A percentile compares a stretch with the other conserved stretches of the same genome.
Evolutionary conservation across 1,140 invertebrate genomes (phyloP).

Genomic region (Xylocopa sonorina): DNA sequence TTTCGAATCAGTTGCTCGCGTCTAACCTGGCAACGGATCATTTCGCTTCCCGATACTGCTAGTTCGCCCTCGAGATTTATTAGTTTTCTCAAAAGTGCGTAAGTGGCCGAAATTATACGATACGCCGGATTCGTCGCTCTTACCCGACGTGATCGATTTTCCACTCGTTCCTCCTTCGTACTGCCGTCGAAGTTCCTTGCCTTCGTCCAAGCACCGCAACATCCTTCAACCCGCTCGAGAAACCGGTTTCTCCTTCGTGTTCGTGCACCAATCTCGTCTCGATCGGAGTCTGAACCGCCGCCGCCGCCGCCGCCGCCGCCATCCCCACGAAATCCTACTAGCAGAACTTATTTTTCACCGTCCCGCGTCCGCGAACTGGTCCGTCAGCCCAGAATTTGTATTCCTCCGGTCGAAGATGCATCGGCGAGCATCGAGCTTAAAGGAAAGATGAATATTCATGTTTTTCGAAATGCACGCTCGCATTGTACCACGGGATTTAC

Average conservation of each 20-base stretch:
- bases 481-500: conserved; percentile 6
- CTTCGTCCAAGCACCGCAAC: conserved; percentile 47
- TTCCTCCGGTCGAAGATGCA: not conserved
- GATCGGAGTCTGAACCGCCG: conserved; percentile 13
- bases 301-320: conserved; percentile 22
- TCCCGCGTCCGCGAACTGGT: not conserved
- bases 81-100: not conserved
- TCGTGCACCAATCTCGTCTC: conserved; percentile 44
- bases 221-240: conserved; percentile 35
- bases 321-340: conserved; percentile 24
- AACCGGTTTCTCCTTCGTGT: conserved; percentile 58
- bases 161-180: conserved; percentile 32
- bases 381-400: conserved; percentile 6
- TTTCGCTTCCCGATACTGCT: no score
- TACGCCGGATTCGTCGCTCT: conserved; percentile 29
- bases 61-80: not conserved
- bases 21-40: no score
- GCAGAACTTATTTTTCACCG: conserved; percentile 41
- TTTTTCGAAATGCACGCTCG: not conserved
- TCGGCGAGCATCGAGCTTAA: not conserved
- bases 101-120: conserved; percentile 53
- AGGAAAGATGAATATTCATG: conserved; percentile 38
- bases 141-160: conserved; percentile 54
- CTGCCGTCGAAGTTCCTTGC: conserved; percentile 42
- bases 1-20: no score